Evolutionary conservation across 2,797 vertebrate genomes (phyloP).

Genomic region (Pristis pectinata): DNA sequence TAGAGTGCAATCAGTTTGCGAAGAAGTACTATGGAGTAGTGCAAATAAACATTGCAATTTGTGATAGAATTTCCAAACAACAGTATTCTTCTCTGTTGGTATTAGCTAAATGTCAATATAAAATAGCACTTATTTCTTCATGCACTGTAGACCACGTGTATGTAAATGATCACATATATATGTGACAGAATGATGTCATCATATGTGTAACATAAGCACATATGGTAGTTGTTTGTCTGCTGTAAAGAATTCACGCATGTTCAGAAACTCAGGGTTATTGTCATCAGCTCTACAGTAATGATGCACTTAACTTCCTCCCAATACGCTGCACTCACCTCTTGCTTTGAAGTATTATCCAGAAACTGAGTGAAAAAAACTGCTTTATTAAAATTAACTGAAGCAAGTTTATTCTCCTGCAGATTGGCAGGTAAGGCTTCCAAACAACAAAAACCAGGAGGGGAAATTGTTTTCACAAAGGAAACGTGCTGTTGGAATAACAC

Average conservation of each 20-base stretch:
- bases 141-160: neutral
- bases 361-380: neutral
- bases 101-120: neutral
- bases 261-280: no score
- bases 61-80: neutral
- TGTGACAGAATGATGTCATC: no score
- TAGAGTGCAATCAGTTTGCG: no score
- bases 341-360: neutral
- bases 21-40: no score
- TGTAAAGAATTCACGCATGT: no score
- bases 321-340: no score
- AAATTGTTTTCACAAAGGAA: neutral
- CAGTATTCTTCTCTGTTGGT: neutral
- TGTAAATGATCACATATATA: no score
- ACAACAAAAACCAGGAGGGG: neutral
- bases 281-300: no score
- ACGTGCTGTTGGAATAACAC: neutral
- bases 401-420: neutral
- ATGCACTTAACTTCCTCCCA: no score
- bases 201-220: no score
- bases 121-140: neutral
- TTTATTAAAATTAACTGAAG: neutral
- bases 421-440: neutral
- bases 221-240: no score
- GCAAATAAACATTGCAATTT: no score